phyloP scores from a whole-genome alignment of 2,113 vertebrate genomes.

The Cyprinodon brontotheroides region DNA sequence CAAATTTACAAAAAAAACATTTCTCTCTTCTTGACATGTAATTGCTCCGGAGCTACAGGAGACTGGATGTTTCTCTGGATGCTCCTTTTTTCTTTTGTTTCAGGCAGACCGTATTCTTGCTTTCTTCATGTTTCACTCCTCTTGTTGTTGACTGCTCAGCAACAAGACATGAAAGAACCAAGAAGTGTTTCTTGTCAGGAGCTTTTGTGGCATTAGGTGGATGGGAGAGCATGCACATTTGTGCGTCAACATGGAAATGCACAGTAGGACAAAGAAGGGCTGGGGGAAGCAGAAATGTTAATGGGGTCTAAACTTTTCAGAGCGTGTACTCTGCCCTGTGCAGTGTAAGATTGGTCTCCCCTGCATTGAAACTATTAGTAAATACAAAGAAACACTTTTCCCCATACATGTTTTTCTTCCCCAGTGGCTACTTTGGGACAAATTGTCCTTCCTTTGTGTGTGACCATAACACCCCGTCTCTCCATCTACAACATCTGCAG shows the following conservation, averaged over 20 bases:
- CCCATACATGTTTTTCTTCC: conserved; percentile 27
- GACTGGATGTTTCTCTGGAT: conserved; percentile 38
- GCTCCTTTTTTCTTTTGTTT: conserved; percentile 32
- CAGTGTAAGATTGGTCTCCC: background rate
- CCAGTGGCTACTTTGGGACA: conserved; percentile 50
- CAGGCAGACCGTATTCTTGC: conserved; percentile 37
- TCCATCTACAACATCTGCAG: conserved; percentile 29
- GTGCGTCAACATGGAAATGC: conserved; percentile 32
- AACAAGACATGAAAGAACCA: conserved; percentile 61
- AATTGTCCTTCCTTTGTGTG: conserved; percentile 19
- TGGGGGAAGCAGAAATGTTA: conserved; percentile 40
- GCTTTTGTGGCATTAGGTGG: background rate
- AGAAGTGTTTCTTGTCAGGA: conserved; percentile 21
- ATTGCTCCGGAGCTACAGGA: conserved; percentile 51
- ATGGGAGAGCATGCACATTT: conserved; percentile 3
- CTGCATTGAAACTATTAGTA: conserved; percentile 17
- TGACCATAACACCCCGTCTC: background rate
- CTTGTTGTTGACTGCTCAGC: conserved; percentile 49
- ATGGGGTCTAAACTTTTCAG: conserved; percentile 31
- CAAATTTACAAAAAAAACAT: conserved; percentile 43
- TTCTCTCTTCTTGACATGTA: conserved; percentile 42
- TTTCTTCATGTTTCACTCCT: conserved; percentile 43
- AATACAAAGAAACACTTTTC: conserved; percentile 30
- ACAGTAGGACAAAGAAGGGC: conserved; percentile 21
- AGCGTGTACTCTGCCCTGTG: conserved; percentile 7